Percentiles rank a stretch among this genome's conserved stretches.
phyloP scores from a whole-genome alignment of 2,888 invertebrate genomes.

The Cinara cedri region DNA sequence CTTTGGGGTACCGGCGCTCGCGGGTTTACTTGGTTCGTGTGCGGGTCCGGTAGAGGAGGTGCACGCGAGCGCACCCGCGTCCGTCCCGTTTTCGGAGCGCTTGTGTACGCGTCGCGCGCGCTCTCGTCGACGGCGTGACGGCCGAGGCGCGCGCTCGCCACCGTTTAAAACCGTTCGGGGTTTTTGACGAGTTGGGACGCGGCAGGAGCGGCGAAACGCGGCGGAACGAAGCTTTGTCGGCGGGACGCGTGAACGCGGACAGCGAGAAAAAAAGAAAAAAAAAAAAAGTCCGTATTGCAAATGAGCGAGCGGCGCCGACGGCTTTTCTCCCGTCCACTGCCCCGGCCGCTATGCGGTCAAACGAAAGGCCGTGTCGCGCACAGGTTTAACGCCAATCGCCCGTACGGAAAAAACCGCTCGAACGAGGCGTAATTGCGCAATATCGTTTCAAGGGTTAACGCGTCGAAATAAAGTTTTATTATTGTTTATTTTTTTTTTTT shows the following conservation, averaged over 20 bases:
- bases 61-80: background rate
- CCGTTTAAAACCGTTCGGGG: no score
- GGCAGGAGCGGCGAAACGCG: background rate
- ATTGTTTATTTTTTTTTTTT: no score
- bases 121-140: background rate
- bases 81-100: background rate
- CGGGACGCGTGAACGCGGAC: background rate
- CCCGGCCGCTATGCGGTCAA: background rate
- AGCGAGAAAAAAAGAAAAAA: background rate
- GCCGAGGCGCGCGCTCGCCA: no score
- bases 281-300: slow-evolving; percentile 24
- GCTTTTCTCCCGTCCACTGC: background rate
- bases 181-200: no score
- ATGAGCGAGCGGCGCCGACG: slow-evolving; percentile 24
- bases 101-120: background rate
- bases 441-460: slow-evolving; percentile 32
- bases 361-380: no score
- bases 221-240: background rate
- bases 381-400: no score
- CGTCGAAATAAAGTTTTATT: no score
- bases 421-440: slow-evolving; percentile 22
- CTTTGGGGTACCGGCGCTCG: background rate
- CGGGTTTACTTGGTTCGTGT: background rate
- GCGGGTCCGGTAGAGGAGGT: background rate
- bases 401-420: slow-evolving; percentile 7